Base-by-base conservation (phyloP, 2,113 vertebrate species). In the Peromyscus polionotus region DNA sequence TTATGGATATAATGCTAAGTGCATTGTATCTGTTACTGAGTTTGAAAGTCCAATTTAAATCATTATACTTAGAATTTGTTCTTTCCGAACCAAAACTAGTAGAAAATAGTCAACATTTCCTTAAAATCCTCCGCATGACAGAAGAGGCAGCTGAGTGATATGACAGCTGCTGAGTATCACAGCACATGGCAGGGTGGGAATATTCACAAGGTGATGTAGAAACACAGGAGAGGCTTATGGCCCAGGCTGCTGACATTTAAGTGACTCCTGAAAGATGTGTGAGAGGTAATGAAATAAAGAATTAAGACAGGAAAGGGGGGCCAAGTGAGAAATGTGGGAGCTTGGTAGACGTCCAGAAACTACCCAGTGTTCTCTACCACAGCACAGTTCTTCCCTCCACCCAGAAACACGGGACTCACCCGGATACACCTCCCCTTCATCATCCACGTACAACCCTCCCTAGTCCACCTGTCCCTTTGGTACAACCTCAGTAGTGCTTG, bases 51-150 rank as follows among this genome's bases (percentile, higher is more conserved):
- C 51, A 77, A 12, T 20, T 45, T 77, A 54, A 61, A 59, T 70
- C 8, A 89, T 81, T 57, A 51, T 67, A 28, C 91, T 94, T 94
- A 91, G n/a, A 95, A n/a, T 88, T 80, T 80, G 7, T 91, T 83
- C 39, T 36, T 83, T 90, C 77, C 79, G 90, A 76, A 36, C 48
- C 6, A 10, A 92, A 91, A 92, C 36, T 67, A 10, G 3, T n/a
- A 19, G 16, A 51, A 92, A 88, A 95, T 88, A 76, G 93, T 89
- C 79, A 86, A 22, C 20, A 11, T 81, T 93, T 91, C 51, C 57
- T 86, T 72, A 91, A 80, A 94, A 59, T 61, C 0, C n/a, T 73
- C 92, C 45, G 54, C 87, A 65, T 77, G 45, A 8, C 70, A 24
- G 24, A 81, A 80, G 26, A 85, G n/a, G 28, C 65, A 89, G 36